These are phyloP conservation scores for Penelope pileata DNA, from an alignment of 2,113 vertebrate genomes.

Conservation along the genomic window DNA sequence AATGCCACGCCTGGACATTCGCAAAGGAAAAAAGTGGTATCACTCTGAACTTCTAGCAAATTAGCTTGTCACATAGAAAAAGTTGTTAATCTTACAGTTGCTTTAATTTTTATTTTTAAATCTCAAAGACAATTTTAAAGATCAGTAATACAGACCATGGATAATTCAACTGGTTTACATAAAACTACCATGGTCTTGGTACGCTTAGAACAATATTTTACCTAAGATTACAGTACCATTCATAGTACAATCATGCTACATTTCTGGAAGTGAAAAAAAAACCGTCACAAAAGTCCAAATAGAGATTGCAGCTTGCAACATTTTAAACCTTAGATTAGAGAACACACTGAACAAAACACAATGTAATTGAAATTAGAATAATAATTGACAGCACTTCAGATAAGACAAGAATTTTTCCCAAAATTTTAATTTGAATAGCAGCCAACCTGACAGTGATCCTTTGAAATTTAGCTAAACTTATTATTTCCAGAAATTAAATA, in stretches of 20 bases:
- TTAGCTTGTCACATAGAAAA: neutral
- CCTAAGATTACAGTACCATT: neutral
- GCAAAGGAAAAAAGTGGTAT: neutral
- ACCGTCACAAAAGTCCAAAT: neutral
- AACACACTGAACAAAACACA: neutral
- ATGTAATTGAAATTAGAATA: neutral
- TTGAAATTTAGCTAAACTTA: neutral
- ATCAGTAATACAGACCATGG: neutral
- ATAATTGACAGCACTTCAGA: neutral
- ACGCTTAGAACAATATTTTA: neutral
- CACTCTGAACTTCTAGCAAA: neutral
- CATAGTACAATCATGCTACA: neutral
- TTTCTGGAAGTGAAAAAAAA: slow-evolving; percentile 15
- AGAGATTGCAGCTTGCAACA: neutral
- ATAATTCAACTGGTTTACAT: neutral
- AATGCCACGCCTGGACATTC: neutral
- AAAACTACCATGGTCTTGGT: neutral
- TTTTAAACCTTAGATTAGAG: neutral
- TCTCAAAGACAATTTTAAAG: neutral
- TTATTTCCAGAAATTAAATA: neutral
- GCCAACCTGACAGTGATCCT: neutral
- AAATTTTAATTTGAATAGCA: neutral
- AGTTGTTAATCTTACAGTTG: neutral
- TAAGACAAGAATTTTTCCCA: neutral
- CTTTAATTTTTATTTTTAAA: neutral